These are phyloP conservation scores for Tinamus major DNA, from an alignment of 2,797 vertebrate species.

Conservation along the genomic window DNA sequence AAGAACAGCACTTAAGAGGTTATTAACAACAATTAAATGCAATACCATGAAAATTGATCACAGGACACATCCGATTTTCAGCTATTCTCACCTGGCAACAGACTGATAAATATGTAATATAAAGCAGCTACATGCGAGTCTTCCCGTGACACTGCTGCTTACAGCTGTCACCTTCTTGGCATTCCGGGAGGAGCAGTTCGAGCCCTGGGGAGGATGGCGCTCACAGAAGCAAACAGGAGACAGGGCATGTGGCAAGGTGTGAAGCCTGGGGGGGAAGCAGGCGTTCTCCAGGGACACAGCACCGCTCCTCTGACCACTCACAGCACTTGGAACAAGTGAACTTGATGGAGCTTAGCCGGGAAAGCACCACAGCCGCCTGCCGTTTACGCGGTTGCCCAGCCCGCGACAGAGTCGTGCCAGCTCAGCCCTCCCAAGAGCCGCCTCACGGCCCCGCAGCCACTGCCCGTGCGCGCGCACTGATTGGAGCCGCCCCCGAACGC, in stretches of 20 bases:
- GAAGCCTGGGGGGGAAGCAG: rapidly evolving
- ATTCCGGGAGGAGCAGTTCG: too few species aligned
- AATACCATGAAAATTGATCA: rapidly evolving
- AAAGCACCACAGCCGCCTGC: background rate
- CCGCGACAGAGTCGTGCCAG: background rate
- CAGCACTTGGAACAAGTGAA: rapidly evolving
- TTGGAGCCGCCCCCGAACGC: too few species aligned
- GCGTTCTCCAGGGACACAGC: rapidly evolving
- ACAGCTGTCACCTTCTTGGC: rapidly evolving
- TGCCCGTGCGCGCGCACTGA: background rate
- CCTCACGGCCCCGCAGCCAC: too few species aligned
- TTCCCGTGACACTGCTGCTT: rapidly evolving
- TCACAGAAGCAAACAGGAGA: background rate
- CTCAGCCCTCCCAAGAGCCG: too few species aligned
- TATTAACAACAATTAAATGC: rapidly evolving
- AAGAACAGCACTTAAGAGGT: rapidly evolving
- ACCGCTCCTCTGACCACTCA: rapidly evolving
- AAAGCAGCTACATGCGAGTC: background rate
- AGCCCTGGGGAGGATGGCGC: too few species aligned
- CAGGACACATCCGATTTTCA: rapidly evolving
- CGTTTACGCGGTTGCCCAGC: too few species aligned
- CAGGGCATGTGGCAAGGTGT: rapidly evolving
- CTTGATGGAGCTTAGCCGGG: rapidly evolving
- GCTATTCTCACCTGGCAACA: rapidly evolving
- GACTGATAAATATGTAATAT: rapidly evolving